Evolutionary conservation across 1,140 invertebrate genomes (phyloP), one percentile per base, ranked within the genome.

Genomic region (Tetraneura akinire): DNA sequence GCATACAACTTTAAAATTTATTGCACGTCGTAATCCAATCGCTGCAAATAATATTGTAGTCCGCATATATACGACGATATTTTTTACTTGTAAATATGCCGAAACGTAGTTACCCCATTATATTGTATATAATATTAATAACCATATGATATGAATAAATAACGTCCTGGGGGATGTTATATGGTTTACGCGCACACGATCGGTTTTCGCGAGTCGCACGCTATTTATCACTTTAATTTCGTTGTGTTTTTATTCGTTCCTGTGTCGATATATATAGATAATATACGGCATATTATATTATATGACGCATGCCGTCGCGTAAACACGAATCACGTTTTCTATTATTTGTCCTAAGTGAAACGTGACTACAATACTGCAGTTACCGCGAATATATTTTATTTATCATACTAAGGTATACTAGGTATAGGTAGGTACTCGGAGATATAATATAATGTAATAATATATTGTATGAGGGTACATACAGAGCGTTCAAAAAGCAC

Each of bases 281-380:
- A 8, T 8, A 37, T 9, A 37, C 3, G 0, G 16, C 11, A 66
- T 18, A 47, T n/a, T n/a, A 37, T 37, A 37, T 3, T 8, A 37
- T 9, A 37, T 3, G 0, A 13, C 11, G 45, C 14, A 47, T 32
- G 10, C 14, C 4, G 29, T 10, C 23, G 42, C 13, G 42, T 45
- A 68, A 26, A 68, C 21, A 68, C 11, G 42, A 47, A 26, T 68
- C 66, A 45, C 66, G 42, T 47, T 68, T 68, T 68, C 21, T 37
- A 37, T 37, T 37, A 37, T 68, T 23, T 60, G 57, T 60, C 26
- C 26, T 60, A 18, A 23, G 5, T 21, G 5, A 68, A 14, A 68
- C 64, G 66, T 68, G 37, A 68, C 66, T 13, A 14, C 14, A 47
- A 68, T 68, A 23, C n/a, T 68, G 45, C 45, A n/a, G n/a, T 68